Evolutionary conservation across 2,113 vertebrate genomes (phyloP).

Genomic region (Tenrec ecaudatus): DNA sequence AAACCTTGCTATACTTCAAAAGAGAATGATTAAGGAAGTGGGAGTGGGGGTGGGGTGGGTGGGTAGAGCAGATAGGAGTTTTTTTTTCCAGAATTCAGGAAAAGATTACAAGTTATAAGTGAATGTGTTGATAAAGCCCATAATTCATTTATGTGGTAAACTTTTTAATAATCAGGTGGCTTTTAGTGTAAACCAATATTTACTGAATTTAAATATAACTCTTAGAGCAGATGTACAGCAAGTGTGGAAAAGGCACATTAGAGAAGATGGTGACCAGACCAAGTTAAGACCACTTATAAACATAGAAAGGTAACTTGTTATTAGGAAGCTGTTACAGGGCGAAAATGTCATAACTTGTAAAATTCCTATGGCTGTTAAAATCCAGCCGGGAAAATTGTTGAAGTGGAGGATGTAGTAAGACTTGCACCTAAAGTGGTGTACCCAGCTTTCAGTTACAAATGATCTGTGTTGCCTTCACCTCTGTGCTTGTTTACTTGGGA

Average conservation of each 20-base stretch:
- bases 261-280: neutral
- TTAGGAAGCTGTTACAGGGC: conserved; percentile 44
- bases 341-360: conserved; percentile 21
- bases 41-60: neutral
- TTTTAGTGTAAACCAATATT: conserved; percentile 43
- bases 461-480: neutral
- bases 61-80: neutral
- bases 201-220: conserved; percentile 6
- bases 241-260: neutral
- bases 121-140: conserved; percentile 27
- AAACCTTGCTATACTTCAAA: conserved; percentile 50
- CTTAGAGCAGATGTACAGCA: conserved; percentile 9
- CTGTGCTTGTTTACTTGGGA: conserved; percentile 33
- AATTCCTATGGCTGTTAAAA: conserved; percentile 36
- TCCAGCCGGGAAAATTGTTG: neutral
- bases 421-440: neutral
- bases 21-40: neutral
- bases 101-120: conserved; percentile 28
- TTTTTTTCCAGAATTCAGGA: conserved; percentile 37
- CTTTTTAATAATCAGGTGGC: conserved; percentile 27
- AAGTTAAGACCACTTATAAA: conserved; percentile 23
- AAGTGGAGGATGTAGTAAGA: neutral
- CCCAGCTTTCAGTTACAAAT: neutral
- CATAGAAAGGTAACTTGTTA: neutral
- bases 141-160: conserved; percentile 12